Evolutionary conservation across 2,797 vertebrate genomes (phyloP).

Genomic region (Emydoidea blandingii): DNA sequence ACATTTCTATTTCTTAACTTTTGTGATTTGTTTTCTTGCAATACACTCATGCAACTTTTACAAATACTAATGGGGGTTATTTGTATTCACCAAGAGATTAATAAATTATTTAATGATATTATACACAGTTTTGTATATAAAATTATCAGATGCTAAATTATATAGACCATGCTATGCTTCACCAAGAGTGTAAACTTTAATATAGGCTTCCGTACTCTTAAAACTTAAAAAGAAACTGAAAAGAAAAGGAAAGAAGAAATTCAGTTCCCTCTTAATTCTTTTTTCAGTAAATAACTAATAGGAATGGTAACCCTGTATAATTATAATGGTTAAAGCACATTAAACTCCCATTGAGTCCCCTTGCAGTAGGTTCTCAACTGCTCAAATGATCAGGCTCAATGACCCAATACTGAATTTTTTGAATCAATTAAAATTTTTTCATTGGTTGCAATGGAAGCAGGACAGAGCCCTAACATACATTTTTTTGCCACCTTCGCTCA

Average conservation of each 20-base stretch:
- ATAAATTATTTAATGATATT: background rate
- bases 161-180: background rate
- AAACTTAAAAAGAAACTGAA: background rate
- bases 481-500: background rate
- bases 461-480: background rate
- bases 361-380: background rate
- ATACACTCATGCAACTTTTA: background rate
- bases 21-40: background rate
- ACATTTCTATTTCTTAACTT: background rate
- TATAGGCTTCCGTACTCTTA: background rate
- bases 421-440: background rate
- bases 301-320: background rate
- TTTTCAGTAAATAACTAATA: background rate
- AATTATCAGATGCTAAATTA: background rate
- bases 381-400: background rate
- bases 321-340: background rate
- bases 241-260: slow-evolving; percentile 37
- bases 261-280: slow-evolving; percentile 4
- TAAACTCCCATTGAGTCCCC: background rate
- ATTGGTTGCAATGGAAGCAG: background rate
- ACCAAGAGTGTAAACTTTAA: background rate
- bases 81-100: background rate
- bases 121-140: background rate
- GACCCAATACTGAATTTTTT: background rate
- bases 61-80: fast-evolving